These are phyloP conservation scores for Drosophila eohydei DNA, from an alignment of 2,888 invertebrate species.

Conservation along the genomic window DNA sequence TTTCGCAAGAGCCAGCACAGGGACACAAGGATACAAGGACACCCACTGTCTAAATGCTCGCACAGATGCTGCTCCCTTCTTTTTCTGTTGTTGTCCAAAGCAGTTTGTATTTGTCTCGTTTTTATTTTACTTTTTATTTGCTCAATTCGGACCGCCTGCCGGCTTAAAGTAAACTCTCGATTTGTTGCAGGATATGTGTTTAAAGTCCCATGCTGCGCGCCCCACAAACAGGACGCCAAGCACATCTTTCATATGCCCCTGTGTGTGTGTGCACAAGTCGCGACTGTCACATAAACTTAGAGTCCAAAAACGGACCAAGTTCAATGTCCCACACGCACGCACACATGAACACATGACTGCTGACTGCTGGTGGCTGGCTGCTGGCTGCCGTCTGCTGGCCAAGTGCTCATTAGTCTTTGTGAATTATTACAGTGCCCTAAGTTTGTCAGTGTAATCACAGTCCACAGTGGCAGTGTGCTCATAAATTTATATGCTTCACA, in stretches of 20 bases:
- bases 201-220: slow-evolving; percentile 49
- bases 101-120: slow-evolving; percentile 2
- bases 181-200: slow-evolving; percentile 51
- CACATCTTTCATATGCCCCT: slow-evolving; percentile 17
- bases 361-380: neutral
- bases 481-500: neutral
- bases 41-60: slow-evolving; percentile 62
- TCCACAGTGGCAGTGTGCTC: neutral
- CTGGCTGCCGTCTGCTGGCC: neutral
- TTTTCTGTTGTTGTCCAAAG: neutral
- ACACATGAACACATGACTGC: neutral
- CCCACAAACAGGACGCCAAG: slow-evolving; percentile 21
- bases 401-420: slow-evolving; percentile 23
- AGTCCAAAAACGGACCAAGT: slow-evolving; percentile 33
- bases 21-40: slow-evolving; percentile 21
- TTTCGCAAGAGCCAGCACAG: slow-evolving; percentile 46
- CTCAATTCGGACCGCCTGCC: slow-evolving; percentile 55
- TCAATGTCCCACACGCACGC: slow-evolving; percentile 54
- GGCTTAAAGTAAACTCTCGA: slow-evolving; percentile 49
- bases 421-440: slow-evolving; percentile 21
- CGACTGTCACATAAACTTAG: slow-evolving; percentile 25
- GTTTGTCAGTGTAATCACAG: slow-evolving; percentile 6
- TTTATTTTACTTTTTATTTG: slow-evolving; percentile 18
- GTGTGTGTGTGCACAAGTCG: slow-evolving; percentile 11
- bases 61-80: slow-evolving; percentile 59